phyloP scores from a whole-genome alignment of 2,797 vertebrate genomes.

The Pangasius mekongensis region DNA sequence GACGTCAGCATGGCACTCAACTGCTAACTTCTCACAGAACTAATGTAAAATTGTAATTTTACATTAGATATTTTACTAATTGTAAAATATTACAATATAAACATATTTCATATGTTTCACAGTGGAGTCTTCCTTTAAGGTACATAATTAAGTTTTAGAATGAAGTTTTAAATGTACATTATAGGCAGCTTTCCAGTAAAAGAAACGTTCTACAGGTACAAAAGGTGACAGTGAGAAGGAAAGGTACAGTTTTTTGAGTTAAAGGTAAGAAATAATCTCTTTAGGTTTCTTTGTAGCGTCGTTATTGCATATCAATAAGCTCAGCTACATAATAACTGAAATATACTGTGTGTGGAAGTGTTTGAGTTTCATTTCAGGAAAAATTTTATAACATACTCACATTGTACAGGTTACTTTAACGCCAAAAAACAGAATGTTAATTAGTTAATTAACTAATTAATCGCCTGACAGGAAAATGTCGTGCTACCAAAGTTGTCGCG shows the following conservation, averaged over 20 bases:
- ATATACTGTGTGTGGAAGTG: not conserved
- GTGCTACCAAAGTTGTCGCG: not conserved
- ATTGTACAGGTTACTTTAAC: not conserved
- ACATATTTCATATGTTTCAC: not conserved
- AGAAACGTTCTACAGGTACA: not conserved
- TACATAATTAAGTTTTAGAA: not conserved
- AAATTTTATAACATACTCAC: not conserved
- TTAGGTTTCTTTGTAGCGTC: not conserved
- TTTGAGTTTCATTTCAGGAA: not conserved
- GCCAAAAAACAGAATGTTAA: no score
- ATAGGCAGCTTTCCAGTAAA: not conserved
- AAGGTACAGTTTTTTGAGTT: not conserved
- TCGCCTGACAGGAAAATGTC: not conserved
- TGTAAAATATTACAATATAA: not conserved
- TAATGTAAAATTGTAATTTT: no score
- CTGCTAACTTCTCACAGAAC: not conserved
- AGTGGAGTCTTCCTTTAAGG: not conserved
- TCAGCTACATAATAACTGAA: not conserved
- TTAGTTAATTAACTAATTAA: not conserved
- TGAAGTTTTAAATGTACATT: not conserved
- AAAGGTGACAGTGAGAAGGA: not conserved
- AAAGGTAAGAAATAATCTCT: not conserved
- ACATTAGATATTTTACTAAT: no score
- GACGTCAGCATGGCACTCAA: not conserved
- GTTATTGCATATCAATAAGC: not conserved